Evolutionary conservation across 2,888 invertebrate genomes (phyloP), one percentile per base, ranked within the genome.

Genomic region (Graphium colonna): DNA sequence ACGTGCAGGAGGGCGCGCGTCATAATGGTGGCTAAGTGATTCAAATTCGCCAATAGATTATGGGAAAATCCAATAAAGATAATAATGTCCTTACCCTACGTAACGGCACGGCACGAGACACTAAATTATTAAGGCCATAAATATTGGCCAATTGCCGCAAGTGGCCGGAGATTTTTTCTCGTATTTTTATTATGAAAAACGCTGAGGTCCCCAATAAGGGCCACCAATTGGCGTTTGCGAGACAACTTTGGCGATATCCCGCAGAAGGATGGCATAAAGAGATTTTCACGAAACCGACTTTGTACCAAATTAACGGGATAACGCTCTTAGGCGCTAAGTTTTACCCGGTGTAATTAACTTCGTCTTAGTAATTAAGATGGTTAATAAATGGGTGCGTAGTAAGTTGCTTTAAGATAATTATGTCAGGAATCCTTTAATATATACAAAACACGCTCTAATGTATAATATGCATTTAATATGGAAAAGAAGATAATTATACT

Each of bases 331-430:
- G 73, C 77, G 81, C 69, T 84, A 85, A 87, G 85, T 85, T 86
- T 83, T 81, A 75, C 79, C 75, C 74, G 63, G 67, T 76, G 72
- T 84, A 85, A 87, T 86, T 85, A 86, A 85, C 82, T 86, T 79
- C 77, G 82, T 77, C 84, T 79, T 77, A 78, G 86, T 83, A 84
- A 87, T 87, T 85, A 86, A 85, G 83, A 83, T 84, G 82, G 81
- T 84, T 87, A 82, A 85, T 88, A 85, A 85, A 86, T 84, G 83
- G 81, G 77, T 80, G 78, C 78, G 84, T 84, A 73, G 77, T 77
- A 77, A 85, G 81, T 79, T 79, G 82, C 82, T 84, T 78, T 78
- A 79, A 81, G 82, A 86, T 83, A 82, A 82, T 82, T 77, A 85
- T 82, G 80, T 77, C 69, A 73, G 77, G 83, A 85, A 86, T 86